Evolutionary conservation across 2,888 invertebrate species (phyloP), one percentile per base, ranked within the genome.

Genomic region (Brachyptera risi): DNA sequence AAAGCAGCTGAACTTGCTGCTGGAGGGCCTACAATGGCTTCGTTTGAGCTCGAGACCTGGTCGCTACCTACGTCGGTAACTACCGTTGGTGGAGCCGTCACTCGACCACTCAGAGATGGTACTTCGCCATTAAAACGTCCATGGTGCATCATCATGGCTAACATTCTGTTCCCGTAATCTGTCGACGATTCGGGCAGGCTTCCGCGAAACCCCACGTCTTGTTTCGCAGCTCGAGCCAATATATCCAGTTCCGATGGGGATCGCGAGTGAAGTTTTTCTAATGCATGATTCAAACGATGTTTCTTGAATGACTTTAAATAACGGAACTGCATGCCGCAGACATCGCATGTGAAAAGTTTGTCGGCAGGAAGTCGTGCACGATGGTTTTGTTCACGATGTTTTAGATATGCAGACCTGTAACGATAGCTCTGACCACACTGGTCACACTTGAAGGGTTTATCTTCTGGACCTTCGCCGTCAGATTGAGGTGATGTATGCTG

Each of bases 391-490:
- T 92, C 92, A 58, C 92, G 84, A 73, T 93, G 92, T 72, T 87
- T 87, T 51, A 87, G 85, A 73, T 87, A 88, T 35, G 92, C 92
- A 40, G 92, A 92, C 63, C 92, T 82, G 74, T 92, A 93, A 67
- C 89, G 84, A 77, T 93, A 93, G 71, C 91, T 90, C 72, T 93
- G 92, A 3, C 92, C 92, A 74, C 92, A 93, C 73, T 92, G 92
- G 71, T 92, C 92, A 76, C 92, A 93, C 42, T 92, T 90, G 76
- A 92, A 92, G 13, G 92, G 92, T 71, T 92, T 93, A 74, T 92
- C 92, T 71, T 91, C 87, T 13, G 67, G 65, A n/a, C 65, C 63
- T 44, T 65, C 65, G 9, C 63, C 65, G 26, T 63, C 62, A 5
- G 23, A 73, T 68, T 51, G 70, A 69, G 38, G 67, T 58, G 57